Evolutionary conservation across 2,113 vertebrate genomes (phyloP).

Genomic region (Phalacrocorax aristotelis): DNA sequence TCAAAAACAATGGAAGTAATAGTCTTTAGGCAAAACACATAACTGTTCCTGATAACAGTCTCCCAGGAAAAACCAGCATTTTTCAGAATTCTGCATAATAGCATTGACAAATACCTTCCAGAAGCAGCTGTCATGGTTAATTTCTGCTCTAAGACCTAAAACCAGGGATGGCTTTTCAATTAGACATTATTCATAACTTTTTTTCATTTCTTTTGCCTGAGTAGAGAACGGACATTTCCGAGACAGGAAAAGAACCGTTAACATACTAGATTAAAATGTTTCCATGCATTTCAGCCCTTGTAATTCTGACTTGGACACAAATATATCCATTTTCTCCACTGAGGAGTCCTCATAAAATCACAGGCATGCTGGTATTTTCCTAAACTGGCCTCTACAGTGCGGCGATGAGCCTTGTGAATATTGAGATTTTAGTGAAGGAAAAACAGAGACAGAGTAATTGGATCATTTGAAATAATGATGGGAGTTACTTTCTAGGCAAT

Average conservation of each 20-base stretch:
- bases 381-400: background rate
- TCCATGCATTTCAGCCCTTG: slow-evolving; percentile 11
- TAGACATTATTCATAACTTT: background rate
- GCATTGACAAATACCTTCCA: slow-evolving; percentile 41
- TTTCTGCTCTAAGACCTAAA: slow-evolving; percentile 13
- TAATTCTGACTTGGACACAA: slow-evolving; percentile 6
- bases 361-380: background rate
- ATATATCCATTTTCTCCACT: background rate
- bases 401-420: background rate
- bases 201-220: background rate
- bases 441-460: background rate
- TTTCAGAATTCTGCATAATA: slow-evolving; percentile 28
- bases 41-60: slow-evolving; percentile 9
- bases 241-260: slow-evolving; percentile 13
- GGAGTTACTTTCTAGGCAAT: background rate
- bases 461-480: background rate
- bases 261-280: slow-evolving; percentile 21
- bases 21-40: slow-evolving; percentile 25
- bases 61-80: background rate
- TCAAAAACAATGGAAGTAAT: slow-evolving; percentile 53
- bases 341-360: background rate
- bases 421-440: background rate
- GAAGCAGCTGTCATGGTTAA: background rate
- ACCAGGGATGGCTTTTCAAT: slow-evolving; percentile 20
- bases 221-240: background rate